Conservation (phyloP, 2,113 vertebrate genomes). For the Nycticorax nycticorax region DNA sequence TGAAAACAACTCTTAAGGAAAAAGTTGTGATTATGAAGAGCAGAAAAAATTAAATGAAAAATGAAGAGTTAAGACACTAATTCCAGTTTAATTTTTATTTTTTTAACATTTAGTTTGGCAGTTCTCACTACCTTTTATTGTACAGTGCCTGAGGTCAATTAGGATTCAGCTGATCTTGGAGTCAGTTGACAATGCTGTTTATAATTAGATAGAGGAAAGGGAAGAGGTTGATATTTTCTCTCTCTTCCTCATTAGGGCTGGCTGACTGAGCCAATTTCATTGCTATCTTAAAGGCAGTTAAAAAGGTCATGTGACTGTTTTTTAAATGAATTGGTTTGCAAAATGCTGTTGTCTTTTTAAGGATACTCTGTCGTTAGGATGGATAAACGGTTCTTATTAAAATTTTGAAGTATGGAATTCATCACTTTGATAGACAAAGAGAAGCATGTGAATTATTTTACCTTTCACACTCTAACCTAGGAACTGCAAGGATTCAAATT, state of each 20-base stretch:
- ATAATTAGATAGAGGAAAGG: constrained; percentile 49
- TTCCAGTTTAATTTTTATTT: neutral
- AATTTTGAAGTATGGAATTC: neutral
- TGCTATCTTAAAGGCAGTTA: constrained; percentile 67
- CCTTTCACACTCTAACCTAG: neutral
- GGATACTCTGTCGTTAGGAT: neutral
- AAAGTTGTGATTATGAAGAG: neutral
- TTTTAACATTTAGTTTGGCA: constrained; percentile 45
- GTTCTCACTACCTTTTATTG: constrained; percentile 15
- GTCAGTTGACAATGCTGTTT: constrained; percentile 45
- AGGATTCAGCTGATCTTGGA: constrained; percentile 45
- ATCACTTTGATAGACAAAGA: neutral
- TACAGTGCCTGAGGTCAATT: constrained; percentile 35
- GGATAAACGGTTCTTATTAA: neutral
- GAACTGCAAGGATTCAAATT: neutral
- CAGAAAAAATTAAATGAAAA: constrained; percentile 14
- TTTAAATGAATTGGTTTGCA: constrained; percentile 51
- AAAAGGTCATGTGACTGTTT: constrained; percentile 58
- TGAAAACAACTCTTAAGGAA: neutral
- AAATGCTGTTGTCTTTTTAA: constrained; percentile 44
- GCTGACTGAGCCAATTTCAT: constrained; percentile 40
- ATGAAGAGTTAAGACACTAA: constrained; percentile 27
- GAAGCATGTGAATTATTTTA: neutral
- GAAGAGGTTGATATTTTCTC: constrained; percentile 39
- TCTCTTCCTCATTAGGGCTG: constrained; percentile 58